Evolutionary conservation across 2,797 vertebrate genomes (phyloP), one percentile per base, ranked within the genome.

Genomic region (Craterocephalus amniculus): DNA sequence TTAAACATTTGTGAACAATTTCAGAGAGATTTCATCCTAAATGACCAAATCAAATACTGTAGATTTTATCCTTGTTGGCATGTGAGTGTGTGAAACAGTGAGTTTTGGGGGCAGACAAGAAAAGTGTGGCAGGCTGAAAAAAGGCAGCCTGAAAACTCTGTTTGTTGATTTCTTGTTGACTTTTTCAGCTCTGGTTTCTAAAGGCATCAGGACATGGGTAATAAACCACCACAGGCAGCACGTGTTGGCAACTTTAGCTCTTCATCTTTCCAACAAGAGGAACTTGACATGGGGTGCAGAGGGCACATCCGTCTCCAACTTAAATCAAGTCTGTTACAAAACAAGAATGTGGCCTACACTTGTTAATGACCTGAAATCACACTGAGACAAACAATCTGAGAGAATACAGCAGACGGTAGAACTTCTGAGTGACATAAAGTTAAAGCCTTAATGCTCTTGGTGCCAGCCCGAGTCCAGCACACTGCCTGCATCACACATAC

Each of bases 211-310:
- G 80, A 79, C 86, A 83, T 2, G 63, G 78, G 79, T 67, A 79
- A 89, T 88, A 88, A 92, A 90, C 72, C 72, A 72, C 67, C 67
- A 84, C 68, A 74, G 77, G 81, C 74, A 78, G 64, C 74, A 80
- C 83, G 80, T 72, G 68, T 87, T 75, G 80, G 83, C 67, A 79
- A 64, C 81, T 75, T 59, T 52, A 74, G 69, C 29, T 58, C 67
- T 89, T 90, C 88, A 87, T 90, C 65, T 80, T 76, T 58, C 63
- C 78, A 85, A 89, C 78, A 86, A 89, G 84, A 78, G 83, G 65
- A 76, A 67, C 67, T 78, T 69, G 67, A 82, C 77, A 62, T 63
- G 10, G 74, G 79, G 85, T 74, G 82, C 80, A 87, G 74, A 84
- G 87, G 87, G 75, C 81, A 87, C 8, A 67, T 80, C 87, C 71